phyloP scores from a whole-genome alignment of 2,797 vertebrate species.

The Anniella stebbinsi region DNA sequence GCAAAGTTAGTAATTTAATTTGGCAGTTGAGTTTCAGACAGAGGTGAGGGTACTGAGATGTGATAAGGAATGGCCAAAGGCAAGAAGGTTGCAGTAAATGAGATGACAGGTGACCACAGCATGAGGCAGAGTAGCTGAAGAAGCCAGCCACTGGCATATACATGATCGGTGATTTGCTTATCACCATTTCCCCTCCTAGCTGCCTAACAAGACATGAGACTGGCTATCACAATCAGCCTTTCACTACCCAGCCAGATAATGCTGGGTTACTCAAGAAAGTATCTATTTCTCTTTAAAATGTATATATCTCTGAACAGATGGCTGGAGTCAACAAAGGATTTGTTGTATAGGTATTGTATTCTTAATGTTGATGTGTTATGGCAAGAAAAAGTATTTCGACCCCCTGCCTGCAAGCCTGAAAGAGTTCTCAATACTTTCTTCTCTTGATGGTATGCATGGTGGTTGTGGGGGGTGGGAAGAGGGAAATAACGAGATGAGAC shows the following conservation, averaged over 20 bases:
- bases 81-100: background rate
- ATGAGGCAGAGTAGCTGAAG: background rate
- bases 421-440: background rate
- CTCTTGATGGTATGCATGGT: background rate
- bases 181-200: background rate
- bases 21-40: constrained; percentile 7
- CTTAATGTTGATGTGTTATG: background rate
- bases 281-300: background rate
- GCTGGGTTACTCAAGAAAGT: background rate
- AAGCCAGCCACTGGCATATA: background rate
- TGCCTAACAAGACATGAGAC: background rate
- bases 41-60: background rate
- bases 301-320: background rate
- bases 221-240: background rate
- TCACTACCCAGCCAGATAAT: background rate
- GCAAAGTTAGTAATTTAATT: constrained; percentile 13
- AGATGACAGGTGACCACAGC: constrained; percentile 2
- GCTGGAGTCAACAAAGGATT: background rate
- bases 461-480: too few species aligned
- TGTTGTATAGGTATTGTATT: background rate
- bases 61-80: constrained; percentile 10
- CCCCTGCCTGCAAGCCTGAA: background rate
- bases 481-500: too few species aligned
- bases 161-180: constrained; percentile 14
- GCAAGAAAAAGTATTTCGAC: background rate